Evolutionary conservation across 2,113 vertebrate species (phyloP).

Genomic region (Apodemus sylvaticus): DNA sequence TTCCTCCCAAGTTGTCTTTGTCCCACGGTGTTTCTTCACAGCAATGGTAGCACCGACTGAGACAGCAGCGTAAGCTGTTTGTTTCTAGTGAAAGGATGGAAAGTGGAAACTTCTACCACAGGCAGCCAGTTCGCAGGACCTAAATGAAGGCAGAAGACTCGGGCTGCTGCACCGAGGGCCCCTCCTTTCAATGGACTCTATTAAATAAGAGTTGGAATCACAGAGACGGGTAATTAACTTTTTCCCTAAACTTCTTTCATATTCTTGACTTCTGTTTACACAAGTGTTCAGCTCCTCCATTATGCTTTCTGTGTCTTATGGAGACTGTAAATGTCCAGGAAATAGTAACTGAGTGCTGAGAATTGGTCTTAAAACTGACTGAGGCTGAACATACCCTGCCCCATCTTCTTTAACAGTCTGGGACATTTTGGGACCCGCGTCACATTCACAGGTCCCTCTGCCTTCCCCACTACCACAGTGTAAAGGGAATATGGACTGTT

Average conservation of each 20-base stretch:
- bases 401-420: not conserved
- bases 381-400: not conserved
- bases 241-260: not conserved
- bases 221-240: not conserved
- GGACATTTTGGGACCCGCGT: not conserved
- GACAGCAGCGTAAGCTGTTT: not conserved
- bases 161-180: not conserved
- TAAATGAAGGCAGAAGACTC: not conserved
- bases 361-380: not conserved
- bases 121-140: slow-evolving; percentile 23
- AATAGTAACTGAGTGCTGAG: not conserved
- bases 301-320: slow-evolving; percentile 10
- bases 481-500: not conserved
- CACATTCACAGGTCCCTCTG: not conserved
- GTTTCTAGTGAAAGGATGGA: not conserved
- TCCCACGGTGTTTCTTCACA: not conserved
- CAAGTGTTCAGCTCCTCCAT: not conserved
- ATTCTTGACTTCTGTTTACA: slow-evolving; percentile 23
- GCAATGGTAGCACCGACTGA: not conserved
- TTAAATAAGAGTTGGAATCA: not conserved
- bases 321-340: not conserved
- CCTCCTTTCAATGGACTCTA: not conserved
- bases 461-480: too few relatives aligned
- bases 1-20: not conserved
- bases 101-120: slow-evolving; percentile 27